phyloP scores from a whole-genome alignment of 2,113 vertebrate genomes.

The Bubo blakistoni region DNA sequence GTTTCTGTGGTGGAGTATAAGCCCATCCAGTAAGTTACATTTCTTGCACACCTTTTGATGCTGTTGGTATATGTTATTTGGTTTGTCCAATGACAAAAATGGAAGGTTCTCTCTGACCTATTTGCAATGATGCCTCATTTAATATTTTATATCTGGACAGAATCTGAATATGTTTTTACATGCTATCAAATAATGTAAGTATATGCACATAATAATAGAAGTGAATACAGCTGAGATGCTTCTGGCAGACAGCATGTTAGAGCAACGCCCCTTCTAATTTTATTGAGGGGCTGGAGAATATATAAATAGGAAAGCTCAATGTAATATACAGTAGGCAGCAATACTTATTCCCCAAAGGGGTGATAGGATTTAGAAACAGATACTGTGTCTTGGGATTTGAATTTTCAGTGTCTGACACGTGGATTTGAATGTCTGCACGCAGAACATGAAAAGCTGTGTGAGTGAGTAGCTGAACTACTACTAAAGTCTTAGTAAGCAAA shows the following conservation, averaged over 20 bases:
- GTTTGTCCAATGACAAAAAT: not conserved
- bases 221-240: not conserved
- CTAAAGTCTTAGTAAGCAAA: not conserved
- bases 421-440: not conserved
- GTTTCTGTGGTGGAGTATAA: not conserved
- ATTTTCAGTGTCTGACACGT: not conserved
- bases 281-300: not conserved
- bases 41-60: not conserved
- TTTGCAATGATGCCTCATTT: not conserved
- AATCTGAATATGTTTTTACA: not conserved
- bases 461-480: not conserved
- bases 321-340: not conserved
- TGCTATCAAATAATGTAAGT: conserved; percentile 12
- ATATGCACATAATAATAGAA: not conserved
- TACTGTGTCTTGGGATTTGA: not conserved
- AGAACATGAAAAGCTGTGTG: not conserved
- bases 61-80: not conserved
- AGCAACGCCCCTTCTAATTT: not conserved
- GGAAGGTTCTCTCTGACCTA: not conserved
- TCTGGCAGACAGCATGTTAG: not conserved
- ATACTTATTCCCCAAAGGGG: not conserved
- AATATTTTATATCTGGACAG: not conserved
- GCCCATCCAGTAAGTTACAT: not conserved
- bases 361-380: not conserved
- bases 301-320: not conserved